phyloP scores from a whole-genome alignment of 2,888 invertebrate species.

The Drosophila crucigera region DNA sequence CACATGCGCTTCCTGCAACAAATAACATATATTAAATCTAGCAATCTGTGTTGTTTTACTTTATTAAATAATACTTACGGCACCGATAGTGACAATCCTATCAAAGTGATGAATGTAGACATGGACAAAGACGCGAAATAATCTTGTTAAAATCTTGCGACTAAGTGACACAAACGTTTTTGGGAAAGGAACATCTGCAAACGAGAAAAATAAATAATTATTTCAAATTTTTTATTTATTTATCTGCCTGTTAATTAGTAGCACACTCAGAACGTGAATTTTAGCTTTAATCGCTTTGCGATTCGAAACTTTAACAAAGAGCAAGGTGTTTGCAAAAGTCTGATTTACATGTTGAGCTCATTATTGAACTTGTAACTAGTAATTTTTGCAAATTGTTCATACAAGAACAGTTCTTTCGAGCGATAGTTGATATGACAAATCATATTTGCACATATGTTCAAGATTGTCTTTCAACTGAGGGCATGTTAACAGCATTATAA shows the following conservation, averaged over 20 bases:
- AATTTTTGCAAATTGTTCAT: background rate
- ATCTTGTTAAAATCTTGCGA: conserved; percentile 94
- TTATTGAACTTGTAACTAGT: background rate
- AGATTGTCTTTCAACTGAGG: background rate
- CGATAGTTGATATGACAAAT: background rate
- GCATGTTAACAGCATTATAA: background rate
- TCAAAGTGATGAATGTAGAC: conserved; percentile 98
- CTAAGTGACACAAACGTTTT: conserved; percentile 92
- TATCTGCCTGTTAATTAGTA: background rate
- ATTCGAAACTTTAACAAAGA: background rate
- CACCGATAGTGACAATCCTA: conserved; percentile 93
- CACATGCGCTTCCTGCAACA: conserved; percentile 91
- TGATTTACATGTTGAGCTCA: background rate
- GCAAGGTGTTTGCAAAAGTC: background rate
- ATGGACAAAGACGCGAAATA: conserved; percentile 96
- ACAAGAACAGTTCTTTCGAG: background rate
- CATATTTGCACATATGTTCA: background rate
- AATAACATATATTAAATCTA: background rate
- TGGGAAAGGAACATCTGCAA: conserved; percentile 93
- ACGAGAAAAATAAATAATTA: background rate
- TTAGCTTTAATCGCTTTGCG: background rate
- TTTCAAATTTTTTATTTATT: background rate
- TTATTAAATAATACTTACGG: conserved; percentile 87
- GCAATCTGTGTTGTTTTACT: background rate
- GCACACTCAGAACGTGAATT: background rate